Conservation (phyloP, 2,113 vertebrate genomes). For the Bettongia penicillata region DNA sequence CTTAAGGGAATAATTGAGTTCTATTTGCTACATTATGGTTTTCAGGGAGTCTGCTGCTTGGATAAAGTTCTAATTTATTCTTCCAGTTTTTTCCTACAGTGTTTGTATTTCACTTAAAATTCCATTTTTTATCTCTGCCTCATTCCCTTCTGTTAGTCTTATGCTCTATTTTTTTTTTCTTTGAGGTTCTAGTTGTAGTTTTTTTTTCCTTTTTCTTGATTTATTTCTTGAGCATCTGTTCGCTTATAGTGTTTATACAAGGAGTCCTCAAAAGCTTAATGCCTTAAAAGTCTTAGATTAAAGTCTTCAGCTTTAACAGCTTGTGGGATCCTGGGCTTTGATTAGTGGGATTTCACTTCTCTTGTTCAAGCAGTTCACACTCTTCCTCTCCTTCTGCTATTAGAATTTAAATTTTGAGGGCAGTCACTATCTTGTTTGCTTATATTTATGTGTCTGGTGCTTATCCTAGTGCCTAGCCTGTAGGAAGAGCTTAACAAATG, state of each 20-base stretch:
- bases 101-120: background rate
- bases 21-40: background rate
- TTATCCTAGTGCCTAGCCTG: background rate
- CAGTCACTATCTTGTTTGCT: background rate
- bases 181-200: background rate
- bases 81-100: background rate
- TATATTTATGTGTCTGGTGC: background rate
- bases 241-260: background rate
- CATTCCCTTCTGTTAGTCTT: background rate
- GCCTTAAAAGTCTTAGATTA: background rate
- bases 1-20: background rate
- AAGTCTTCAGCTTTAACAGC: background rate
- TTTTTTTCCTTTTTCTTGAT: background rate
- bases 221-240: background rate
- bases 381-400: too few species aligned
- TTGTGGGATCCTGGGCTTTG: background rate
- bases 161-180: background rate
- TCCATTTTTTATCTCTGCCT: background rate
- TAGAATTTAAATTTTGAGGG: background rate
- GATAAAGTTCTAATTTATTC: background rate
- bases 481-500: background rate
- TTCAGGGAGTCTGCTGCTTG: background rate
- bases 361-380: background rate
- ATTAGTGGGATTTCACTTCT: background rate
- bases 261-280: background rate